Evolutionary conservation across 2,113 vertebrate species (phyloP).

Genomic region (Emydocephalus ijimae): DNA sequence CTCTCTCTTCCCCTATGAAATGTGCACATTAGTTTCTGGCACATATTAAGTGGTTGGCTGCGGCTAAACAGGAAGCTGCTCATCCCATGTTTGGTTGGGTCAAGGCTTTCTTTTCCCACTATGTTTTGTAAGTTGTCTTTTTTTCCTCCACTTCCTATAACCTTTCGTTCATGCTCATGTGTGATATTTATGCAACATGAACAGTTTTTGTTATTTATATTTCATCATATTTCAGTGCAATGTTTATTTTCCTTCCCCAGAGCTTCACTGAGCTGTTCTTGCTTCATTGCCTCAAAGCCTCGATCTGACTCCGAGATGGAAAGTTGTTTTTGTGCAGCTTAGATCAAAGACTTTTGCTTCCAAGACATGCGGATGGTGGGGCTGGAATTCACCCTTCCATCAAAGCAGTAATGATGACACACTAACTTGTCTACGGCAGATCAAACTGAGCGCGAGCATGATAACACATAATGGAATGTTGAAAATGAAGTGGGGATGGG

Average conservation of each 20-base stretch:
- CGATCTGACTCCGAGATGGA: conserved; percentile 34
- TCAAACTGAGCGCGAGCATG: conserved; percentile 16
- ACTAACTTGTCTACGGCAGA: conserved; percentile 56
- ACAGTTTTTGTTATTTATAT: conserved; percentile 47
- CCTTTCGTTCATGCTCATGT: conserved; percentile 38
- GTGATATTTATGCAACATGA: conserved; percentile 28
- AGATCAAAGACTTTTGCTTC: conserved; percentile 39
- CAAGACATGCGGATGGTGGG: conserved; percentile 24
- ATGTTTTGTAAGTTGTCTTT: not conserved
- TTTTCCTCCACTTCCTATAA: not conserved
- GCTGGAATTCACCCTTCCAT: conserved; percentile 24
- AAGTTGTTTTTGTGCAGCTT: conserved; percentile 27
- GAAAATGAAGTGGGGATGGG: conserved; percentile 14
- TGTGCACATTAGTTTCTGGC: conserved; percentile 14
- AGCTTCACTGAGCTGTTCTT: conserved; percentile 55
- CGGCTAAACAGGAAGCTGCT: conserved; percentile 30
- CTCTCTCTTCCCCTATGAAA: conserved; percentile 14
- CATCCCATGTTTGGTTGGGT: not conserved
- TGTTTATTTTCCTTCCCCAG: conserved; percentile 52
- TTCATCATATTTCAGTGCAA: conserved; percentile 43
- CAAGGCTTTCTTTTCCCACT: not conserved
- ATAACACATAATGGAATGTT: not conserved
- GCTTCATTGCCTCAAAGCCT: conserved; percentile 46
- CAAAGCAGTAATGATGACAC: conserved; percentile 36
- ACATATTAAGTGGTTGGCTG: conserved; percentile 34